phyloP scores from a whole-genome alignment of 2,797 vertebrate species.

The Limnodromus scolopaceus region DNA sequence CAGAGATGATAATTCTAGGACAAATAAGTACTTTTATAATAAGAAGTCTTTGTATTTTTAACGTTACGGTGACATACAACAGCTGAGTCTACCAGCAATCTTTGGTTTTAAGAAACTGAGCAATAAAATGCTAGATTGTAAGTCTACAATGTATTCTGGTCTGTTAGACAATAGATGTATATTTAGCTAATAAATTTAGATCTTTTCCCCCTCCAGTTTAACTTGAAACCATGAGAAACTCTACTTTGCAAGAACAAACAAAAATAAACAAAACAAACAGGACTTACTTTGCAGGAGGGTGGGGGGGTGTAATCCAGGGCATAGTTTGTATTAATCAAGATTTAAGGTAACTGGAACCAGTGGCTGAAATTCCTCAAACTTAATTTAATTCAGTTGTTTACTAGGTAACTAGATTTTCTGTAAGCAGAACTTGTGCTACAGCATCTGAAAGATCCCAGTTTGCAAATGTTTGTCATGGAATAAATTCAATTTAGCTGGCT shows the following conservation, averaged over 20 bases:
- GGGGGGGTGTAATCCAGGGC: neutral
- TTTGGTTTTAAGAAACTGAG: slow-evolving; percentile 64
- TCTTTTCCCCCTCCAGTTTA: neutral
- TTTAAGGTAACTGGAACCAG: neutral
- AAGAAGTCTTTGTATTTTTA: slow-evolving; percentile 43
- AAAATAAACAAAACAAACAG: neutral
- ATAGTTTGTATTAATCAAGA: neutral
- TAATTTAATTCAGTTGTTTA: neutral
- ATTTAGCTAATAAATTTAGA: neutral
- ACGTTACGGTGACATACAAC: neutral
- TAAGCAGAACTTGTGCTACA: neutral
- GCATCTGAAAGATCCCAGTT: neutral
- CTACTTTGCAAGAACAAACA: neutral
- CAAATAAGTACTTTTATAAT: slow-evolving; percentile 14
- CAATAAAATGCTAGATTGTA: slow-evolving; percentile 67
- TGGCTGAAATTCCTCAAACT: neutral
- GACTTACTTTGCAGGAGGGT: neutral
- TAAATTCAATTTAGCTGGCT: neutral
- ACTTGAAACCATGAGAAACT: neutral
- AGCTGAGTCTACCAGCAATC: slow-evolving; percentile 8
- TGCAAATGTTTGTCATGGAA: neutral
- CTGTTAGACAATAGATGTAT: neutral
- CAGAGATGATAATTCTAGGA: neutral
- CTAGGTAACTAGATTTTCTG: neutral
- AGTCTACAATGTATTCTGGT: neutral